Percentiles rank a stretch among this genome's conserved stretches.
These are phyloP conservation scores for Microctenopoma steveboyesi DNA, from an alignment of 2,797 vertebrate species.

Conservation along the genomic window DNA sequence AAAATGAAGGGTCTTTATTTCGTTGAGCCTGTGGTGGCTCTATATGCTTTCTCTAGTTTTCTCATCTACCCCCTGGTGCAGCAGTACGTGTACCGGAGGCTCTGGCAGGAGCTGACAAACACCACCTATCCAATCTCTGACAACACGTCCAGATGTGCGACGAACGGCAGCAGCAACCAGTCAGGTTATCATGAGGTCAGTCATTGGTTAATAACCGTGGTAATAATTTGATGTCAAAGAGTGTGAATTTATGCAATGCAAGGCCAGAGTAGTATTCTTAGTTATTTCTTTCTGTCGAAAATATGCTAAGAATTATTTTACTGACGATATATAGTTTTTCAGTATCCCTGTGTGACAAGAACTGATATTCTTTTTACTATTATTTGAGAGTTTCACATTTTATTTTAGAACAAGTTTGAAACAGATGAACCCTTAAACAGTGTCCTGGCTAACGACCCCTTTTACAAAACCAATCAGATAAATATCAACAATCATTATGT, in stretches of 20 bases:
- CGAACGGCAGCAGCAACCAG: conserved; percentile 66
- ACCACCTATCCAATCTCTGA: conserved; percentile 77
- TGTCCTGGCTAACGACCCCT: not conserved
- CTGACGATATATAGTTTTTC: not conserved
- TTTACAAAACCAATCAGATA: not conserved
- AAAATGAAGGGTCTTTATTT: conserved; percentile 87
- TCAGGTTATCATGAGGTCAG: conserved; percentile 70
- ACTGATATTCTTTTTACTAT: not conserved
- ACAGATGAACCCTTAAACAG: not conserved
- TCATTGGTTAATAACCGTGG: not conserved
- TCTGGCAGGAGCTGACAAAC: conserved; percentile 90
- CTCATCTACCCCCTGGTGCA: conserved; percentile 84
- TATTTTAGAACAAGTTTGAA: not conserved
- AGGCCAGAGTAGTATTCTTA: not conserved
- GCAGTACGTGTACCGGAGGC: conserved; percentile 91
- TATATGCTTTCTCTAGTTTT: conserved; percentile 87
- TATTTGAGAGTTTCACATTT: not conserved
- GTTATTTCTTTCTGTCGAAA: not conserved
- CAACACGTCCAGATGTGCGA: conserved; percentile 80
- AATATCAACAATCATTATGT: not conserved
- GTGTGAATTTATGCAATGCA: not conserved
- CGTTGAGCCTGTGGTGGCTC: conserved; percentile 90
- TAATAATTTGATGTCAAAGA: not conserved
- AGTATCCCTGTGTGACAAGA: not conserved
- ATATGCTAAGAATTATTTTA: not conserved